A percentile compares a stretch with the other conserved stretches of the same genome.
These are phyloP conservation scores for Brachypterus glaber DNA, from an alignment of 2,888 invertebrate species.

Conservation along the genomic window DNA sequence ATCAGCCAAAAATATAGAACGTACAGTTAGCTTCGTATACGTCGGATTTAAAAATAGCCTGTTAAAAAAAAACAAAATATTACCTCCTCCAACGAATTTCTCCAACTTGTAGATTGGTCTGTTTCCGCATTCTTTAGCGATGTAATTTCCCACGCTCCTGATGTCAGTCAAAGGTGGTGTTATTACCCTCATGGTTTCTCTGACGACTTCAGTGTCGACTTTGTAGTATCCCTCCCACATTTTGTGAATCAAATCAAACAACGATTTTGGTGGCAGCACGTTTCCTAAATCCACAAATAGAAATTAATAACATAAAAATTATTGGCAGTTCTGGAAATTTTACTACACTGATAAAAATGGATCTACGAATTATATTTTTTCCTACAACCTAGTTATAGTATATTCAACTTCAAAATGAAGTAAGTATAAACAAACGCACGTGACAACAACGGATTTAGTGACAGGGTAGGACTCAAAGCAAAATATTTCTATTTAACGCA, in stretches of 20 bases:
- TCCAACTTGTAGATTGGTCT: conserved; percentile 67
- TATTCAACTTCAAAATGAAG: no score
- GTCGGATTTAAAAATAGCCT: neutral
- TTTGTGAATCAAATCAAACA: conserved; percentile 69
- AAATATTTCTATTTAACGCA: no score
- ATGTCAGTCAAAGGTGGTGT: conserved; percentile 58
- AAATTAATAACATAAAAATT: no score
- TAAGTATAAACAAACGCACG: no score
- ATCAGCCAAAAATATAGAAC: neutral
- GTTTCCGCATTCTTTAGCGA: conserved; percentile 58
- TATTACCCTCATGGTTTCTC: conserved; percentile 66
- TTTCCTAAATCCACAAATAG: conserved; percentile 23
- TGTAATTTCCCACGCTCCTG: conserved; percentile 56
- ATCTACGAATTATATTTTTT: no score
- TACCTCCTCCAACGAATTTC: conserved; percentile 56
- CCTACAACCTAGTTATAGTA: no score
- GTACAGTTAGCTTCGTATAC: neutral
- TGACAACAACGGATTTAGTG: no score
- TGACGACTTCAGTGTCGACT: conserved; percentile 69
- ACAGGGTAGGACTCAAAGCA: no score
- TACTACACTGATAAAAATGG: no score
- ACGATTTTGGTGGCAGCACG: conserved; percentile 69
- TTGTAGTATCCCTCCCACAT: conserved; percentile 72
- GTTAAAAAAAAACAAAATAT: conserved; percentile 22
- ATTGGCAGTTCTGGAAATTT: no score